Base-by-base conservation (phyloP, 2,797 vertebrate species). In the Iguana delicatissima region DNA sequence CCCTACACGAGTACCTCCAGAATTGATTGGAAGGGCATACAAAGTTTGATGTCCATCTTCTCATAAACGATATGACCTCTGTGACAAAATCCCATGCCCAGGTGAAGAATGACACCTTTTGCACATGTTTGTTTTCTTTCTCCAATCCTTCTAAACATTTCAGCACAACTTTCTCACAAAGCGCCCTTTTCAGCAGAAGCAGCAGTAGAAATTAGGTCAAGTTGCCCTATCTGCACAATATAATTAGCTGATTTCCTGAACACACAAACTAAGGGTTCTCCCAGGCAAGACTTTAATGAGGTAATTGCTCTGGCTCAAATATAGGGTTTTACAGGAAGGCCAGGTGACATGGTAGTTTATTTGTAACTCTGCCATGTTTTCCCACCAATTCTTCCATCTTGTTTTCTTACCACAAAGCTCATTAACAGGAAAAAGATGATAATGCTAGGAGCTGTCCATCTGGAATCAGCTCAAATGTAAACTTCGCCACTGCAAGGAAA, bases 41-140 rank as follows among this genome's bases (percentile, higher is more conserved):
- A 69, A 69, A 10, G 10, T 13, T 13, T 69, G 67, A 69, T 5
- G 10, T 69, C 67, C 26, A 2, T 67, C 26, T 69, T 69, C 9
- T 8, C 26, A 10, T 12, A 3, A 6, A 32, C 2, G 20, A 62
- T 62, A 69, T 69, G 67, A 55, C 13, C 50, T 55, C 79, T 80
- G 50, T 32, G 42, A 74, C 32, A 32, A 1, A 18, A 20, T 38
- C 35, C 35, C 18, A 38, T 38, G n/a, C 73, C 73, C 73, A 16
- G 16, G 73, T 52, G 46, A 52, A 80, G 42, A 26, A 81, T 57
- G 79, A 32, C 79, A 55, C 79, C 26, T 52, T 80, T 50, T 52
- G 79, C 5, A 67, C 92, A 89, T 84, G 81, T 90, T 93, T 87
- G 93, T 85, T 55, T 91, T 38, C 50, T 35, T 22, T 18, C 59